A percentile compares a stretch with the other conserved stretches of the same genome.
Evolutionary conservation across 2,113 vertebrate species (phyloP).

Genomic region (Oxyruncus cristatus): DNA sequence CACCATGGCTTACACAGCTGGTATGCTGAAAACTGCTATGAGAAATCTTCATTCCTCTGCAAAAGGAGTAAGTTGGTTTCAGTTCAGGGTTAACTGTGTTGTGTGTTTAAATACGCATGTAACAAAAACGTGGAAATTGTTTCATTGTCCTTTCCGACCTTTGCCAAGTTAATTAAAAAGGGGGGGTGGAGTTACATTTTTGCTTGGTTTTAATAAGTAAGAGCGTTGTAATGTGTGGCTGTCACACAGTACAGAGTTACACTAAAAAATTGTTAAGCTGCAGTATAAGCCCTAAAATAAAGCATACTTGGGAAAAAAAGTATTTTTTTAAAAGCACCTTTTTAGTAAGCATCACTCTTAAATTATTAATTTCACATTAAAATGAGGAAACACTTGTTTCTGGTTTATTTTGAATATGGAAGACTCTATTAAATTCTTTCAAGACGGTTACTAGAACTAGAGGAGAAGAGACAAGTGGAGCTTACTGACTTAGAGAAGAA

Average conservation of each 20-base stretch:
- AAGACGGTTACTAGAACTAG: neutral
- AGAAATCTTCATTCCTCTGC: constrained; percentile 94
- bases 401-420: neutral
- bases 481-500: neutral
- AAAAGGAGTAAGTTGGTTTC: constrained; percentile 85
- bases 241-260: neutral
- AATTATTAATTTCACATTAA: neutral
- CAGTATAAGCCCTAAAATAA: neutral
- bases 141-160: neutral
- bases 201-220: neutral
- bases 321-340: neutral
- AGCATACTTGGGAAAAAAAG: neutral
- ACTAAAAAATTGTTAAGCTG: neutral
- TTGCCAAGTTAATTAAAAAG: neutral
- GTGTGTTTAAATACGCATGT: neutral
- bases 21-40: constrained; percentile 94
- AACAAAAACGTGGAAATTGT: neutral
- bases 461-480: neutral
- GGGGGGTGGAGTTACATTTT: neutral
- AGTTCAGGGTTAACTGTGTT: neutral
- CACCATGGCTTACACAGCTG: constrained; percentile 93
- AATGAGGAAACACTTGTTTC: neutral
- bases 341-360: neutral
- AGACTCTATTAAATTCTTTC: neutral
- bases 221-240: neutral